Base-by-base conservation (phyloP, 2,797 vertebrate species). In the Carcharodon carcharias region DNA sequence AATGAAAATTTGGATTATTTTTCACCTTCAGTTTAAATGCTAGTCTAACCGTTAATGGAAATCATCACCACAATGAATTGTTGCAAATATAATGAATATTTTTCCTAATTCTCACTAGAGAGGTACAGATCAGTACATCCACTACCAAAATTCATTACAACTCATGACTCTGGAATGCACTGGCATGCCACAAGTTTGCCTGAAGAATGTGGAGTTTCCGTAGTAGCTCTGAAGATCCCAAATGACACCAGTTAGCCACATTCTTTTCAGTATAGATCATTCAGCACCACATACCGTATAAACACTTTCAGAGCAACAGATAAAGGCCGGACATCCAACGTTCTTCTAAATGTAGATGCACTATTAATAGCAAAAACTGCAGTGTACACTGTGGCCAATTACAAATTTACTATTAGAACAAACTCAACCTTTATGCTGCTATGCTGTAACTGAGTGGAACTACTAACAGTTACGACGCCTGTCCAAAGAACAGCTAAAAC, bases 111-210 rank as follows among this genome's bases (percentile, higher is more conserved):
- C 97, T 67, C 97, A 97, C 97, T 12, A 2, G 92, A 28, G 97
- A 94, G 97, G 0, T 96, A 97, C 97, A 96, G 97, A 97, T 97
- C 97, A 92, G 97, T 96, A 97, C 96, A 97, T 96, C 96, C 96
- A 97, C 97, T 95, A 96, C 97, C 97, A 97, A 97, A 26, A 96
- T 96, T 97, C 97, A 97, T 98, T 98, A 98, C 98, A 99, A 98
- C 98, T 99, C 99, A 99, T 98, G 97, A 97, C 97, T 97, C 97
- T 97, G 98, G 99, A 99, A 99, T 99, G 98, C 97, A 97, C 98
- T 98, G 98, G 98, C 98, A 98, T 97, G 98, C 98, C 98, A 97
- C 98, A 98, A 97, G 98, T 97, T 96, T 97, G 98, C 97, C 97
- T 97, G 97, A 98, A 98, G 98, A 99, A 99, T 98, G 98, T 96